Percentiles rank a stretch among this genome's conserved stretches.
These are phyloP conservation scores for Acrossocheilus fasciatus DNA, from an alignment of 2,797 vertebrate genomes.

Conservation along the genomic window DNA sequence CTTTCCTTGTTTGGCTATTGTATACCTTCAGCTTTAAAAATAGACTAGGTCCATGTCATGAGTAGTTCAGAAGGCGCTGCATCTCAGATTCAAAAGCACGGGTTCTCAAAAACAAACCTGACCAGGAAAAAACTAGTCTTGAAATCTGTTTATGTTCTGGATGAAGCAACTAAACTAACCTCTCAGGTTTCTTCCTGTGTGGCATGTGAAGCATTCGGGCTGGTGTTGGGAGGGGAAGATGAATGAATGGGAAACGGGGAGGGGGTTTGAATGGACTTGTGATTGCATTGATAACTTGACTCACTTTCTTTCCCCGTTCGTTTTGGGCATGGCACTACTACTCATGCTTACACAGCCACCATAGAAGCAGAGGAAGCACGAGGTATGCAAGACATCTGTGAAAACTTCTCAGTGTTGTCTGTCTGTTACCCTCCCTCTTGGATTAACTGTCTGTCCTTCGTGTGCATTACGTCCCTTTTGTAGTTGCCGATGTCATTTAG, in stretches of 20 bases:
- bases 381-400: conserved; percentile 84
- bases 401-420: conserved; percentile 57
- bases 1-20: conserved; percentile 48
- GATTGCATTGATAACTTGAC: conserved; percentile 73
- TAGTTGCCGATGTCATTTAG: background rate
- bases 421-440: conserved; percentile 12
- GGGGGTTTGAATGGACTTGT: conserved; percentile 59
- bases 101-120: conserved; percentile 46
- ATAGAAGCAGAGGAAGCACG: conserved; percentile 93
- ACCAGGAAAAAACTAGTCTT: background rate
- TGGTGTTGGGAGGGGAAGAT: conserved; percentile 27
- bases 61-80: conserved; percentile 2
- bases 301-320: conserved; percentile 84
- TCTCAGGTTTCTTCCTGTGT: conserved; percentile 23
- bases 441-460: conserved; percentile 31
- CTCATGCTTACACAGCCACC: conserved; percentile 95
- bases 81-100: conserved; percentile 10
- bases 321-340: conserved; percentile 92
- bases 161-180: conserved; percentile 40
- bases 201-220: conserved; percentile 11
- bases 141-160: conserved; percentile 27
- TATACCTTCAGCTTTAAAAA: conserved; percentile 45
- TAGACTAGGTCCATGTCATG: conserved; percentile 1
- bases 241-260: conserved; percentile 53
- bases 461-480: conserved; percentile 13